A percentile compares a stretch with the other conserved stretches of the same genome.
Conservation (phyloP, 1,140 invertebrate species). For the Zaprionus vittiger region DNA sequence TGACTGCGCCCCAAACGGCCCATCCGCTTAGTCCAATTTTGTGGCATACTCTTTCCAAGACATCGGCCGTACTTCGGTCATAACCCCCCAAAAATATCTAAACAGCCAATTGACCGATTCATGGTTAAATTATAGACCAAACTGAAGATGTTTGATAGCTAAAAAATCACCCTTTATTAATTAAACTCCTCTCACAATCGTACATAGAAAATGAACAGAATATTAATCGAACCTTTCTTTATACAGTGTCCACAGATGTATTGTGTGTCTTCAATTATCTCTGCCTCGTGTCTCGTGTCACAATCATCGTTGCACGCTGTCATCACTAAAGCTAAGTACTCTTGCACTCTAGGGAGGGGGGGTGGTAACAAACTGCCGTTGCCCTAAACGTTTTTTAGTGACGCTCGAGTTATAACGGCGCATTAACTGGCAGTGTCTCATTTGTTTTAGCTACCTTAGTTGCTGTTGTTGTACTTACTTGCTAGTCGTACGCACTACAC, state of each 20-base stretch:
- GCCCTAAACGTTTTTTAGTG: slow-evolving; percentile 73
- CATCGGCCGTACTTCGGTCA: too few species aligned
- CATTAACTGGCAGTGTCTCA: slow-evolving; percentile 34
- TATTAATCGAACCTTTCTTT: not conserved
- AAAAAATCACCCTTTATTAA: too few species aligned
- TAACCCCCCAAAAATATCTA: too few species aligned
- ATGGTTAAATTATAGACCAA: too few species aligned
- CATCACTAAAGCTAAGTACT: slow-evolving; percentile 21
- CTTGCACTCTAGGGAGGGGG: not conserved
- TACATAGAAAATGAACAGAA: too few species aligned
- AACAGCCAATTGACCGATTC: too few species aligned
- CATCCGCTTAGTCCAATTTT: too few species aligned
- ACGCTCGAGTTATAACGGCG: slow-evolving; percentile 64
- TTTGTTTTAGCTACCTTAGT: slow-evolving; percentile 39
- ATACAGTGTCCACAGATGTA: not conserved
- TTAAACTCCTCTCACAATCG: too few species aligned
- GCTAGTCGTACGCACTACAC: slow-evolving; percentile 8
- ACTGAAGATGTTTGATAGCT: too few species aligned
- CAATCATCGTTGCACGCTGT: not conserved
- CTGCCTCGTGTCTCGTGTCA: not conserved
- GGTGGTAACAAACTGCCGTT: slow-evolving; percentile 40
- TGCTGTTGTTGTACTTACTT: slow-evolving; percentile 33
- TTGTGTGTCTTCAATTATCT: not conserved
- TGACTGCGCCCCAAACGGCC: too few species aligned
- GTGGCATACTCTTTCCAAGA: too few species aligned